phyloP scores from a whole-genome alignment of 2,797 vertebrate species.

The Coilia nasus region DNA sequence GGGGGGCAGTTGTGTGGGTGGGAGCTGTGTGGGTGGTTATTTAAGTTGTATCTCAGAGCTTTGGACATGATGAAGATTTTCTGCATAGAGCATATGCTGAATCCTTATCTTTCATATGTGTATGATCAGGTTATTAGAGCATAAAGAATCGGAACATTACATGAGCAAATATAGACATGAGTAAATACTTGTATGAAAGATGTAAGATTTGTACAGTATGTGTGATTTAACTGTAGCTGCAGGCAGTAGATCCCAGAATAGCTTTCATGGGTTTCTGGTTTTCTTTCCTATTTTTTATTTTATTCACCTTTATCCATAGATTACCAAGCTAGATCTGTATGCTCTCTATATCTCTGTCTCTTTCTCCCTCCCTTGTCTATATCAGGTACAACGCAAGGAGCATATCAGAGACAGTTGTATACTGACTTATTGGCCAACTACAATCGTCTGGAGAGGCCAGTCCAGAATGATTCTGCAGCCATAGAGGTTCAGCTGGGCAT shows the following conservation, averaged over 20 bases:
- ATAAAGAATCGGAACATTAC: not conserved
- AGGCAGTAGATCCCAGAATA: not conserved
- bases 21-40: not conserved
- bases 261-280: not conserved
- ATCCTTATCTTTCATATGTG: not conserved
- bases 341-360: conserved; percentile 1
- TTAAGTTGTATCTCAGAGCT: not conserved
- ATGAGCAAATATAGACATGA: conserved; percentile 6
- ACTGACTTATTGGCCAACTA: conserved; percentile 82
- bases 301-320: not conserved
- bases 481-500: conserved; percentile 86
- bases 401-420: conserved; percentile 86
- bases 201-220: not conserved
- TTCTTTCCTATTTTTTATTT: not conserved
- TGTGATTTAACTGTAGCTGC: not conserved
- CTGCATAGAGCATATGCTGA: not conserved
- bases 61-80: not conserved
- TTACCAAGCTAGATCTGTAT: not conserved
- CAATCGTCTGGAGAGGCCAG: conserved; percentile 85
- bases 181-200: not conserved
- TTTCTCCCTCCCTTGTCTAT: conserved; percentile 15
- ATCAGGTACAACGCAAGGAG: conserved; percentile 80
- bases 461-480: conserved; percentile 84
- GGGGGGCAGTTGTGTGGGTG: not conserved
- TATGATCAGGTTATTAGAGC: not conserved